Evolutionary conservation across 2,113 vertebrate genomes (phyloP).

Genomic region (Myotis brandtii): DNA sequence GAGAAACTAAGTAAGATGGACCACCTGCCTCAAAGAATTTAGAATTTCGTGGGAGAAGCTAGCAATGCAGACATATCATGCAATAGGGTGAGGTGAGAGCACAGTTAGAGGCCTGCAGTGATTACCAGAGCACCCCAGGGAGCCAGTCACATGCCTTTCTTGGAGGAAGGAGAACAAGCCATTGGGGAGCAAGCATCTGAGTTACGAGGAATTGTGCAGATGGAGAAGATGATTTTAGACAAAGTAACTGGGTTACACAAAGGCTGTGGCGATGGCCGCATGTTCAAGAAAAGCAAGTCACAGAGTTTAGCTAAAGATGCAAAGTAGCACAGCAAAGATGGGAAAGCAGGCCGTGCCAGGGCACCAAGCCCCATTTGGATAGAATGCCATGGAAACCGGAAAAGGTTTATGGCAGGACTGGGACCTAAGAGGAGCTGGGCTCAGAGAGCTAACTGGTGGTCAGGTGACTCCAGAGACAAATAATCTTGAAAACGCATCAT

Average conservation of each 20-base stretch:
- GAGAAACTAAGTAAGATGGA: neutral
- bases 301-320: neutral
- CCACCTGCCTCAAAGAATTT: slow-evolving; percentile 32
- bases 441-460: neutral
- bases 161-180: neutral
- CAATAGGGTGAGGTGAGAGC: neutral
- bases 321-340: neutral
- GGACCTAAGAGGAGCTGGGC: neutral
- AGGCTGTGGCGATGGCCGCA: neutral
- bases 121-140: neutral
- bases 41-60: slow-evolving; percentile 22
- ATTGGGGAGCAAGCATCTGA: neutral
- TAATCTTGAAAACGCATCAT: neutral
- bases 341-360: too few species aligned
- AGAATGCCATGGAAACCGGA: neutral
- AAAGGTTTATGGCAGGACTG: neutral
- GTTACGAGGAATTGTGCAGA: neutral
- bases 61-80: neutral
- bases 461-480: neutral
- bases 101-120: neutral
- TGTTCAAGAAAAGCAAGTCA: neutral
- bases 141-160: neutral
- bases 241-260: neutral
- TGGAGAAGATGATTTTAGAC: neutral
- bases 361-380: neutral